Percentiles rank a stretch among this genome's conserved stretches.
These are phyloP conservation scores for Leptopilina syphax DNA, from an alignment of 2,888 invertebrate genomes.

Conservation along the genomic window DNA sequence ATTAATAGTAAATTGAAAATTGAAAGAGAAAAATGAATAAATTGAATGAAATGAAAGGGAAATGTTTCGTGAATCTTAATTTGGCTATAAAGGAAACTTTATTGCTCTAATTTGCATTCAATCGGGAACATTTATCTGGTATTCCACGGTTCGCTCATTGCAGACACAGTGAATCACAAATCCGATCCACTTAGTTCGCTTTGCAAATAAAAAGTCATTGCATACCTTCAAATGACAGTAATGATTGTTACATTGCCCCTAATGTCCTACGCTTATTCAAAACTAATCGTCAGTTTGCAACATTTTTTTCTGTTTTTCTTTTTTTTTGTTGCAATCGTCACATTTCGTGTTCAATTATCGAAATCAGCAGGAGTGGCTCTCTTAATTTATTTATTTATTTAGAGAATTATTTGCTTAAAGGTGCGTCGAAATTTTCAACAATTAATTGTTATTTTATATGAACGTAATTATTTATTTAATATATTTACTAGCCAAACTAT, in stretches of 20 bases:
- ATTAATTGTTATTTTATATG: too few relatives aligned
- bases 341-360: constrained; percentile 17
- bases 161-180: constrained; percentile 33
- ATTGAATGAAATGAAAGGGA: neutral
- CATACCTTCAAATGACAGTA: constrained; percentile 7
- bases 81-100: constrained; percentile 3
- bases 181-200: constrained; percentile 20
- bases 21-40: neutral
- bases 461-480: too few relatives aligned
- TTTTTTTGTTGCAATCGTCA: constrained; percentile 15
- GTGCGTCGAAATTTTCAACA: too few relatives aligned
- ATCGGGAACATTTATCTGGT: constrained; percentile 17
- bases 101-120: constrained; percentile 26
- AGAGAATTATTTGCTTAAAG: too few relatives aligned
- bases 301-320: neutral
- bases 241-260: constrained; percentile 30
- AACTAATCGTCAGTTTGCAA: constrained; percentile 17
- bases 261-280: constrained; percentile 27
- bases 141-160: neutral
- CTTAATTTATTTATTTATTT: neutral
- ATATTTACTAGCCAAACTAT: too few relatives aligned
- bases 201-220: constrained; percentile 18
- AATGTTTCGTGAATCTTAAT: constrained; percentile 21
- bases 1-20: neutral
- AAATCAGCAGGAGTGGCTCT: constrained; percentile 16